Conservation (phyloP, 2,888 invertebrate species). For the Ornithoptera alexandrae region DNA sequence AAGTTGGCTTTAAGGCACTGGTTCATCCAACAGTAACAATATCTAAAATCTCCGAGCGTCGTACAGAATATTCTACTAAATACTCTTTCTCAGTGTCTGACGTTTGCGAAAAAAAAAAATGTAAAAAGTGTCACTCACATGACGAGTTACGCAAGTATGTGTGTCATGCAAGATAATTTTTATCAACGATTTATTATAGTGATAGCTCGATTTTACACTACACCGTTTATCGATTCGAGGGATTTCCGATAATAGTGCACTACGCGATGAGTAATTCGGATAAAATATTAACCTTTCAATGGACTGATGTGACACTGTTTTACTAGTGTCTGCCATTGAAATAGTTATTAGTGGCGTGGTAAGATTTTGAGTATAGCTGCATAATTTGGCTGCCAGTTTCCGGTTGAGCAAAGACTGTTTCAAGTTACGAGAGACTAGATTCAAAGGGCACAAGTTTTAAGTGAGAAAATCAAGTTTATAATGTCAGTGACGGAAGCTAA, state of each 20-base stretch:
- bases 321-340: conserved; percentile 7
- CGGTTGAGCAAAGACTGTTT: neutral
- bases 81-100: conserved; percentile 29
- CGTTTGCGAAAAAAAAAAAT: conserved; percentile 29
- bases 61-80: conserved; percentile 28
- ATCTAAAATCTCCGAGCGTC: neutral
- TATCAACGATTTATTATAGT: conserved; percentile 31
- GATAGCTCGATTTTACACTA: conserved; percentile 17
- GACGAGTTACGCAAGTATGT: conserved; percentile 30
- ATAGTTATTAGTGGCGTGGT: conserved; percentile 14
- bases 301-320: conserved; percentile 12
- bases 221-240: conserved; percentile 11
- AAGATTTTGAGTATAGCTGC: conserved; percentile 6
- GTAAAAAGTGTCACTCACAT: conserved; percentile 22
- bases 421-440: neutral
- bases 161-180: conserved; percentile 31
- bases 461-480: conserved; percentile 10
- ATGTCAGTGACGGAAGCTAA: conserved; percentile 4
- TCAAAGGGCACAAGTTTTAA: conserved; percentile 17
- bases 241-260: conserved; percentile 22
- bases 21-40: neutral
- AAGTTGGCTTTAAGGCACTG: neutral
- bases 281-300: conserved; percentile 9
- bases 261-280: conserved; percentile 15
- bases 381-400: conserved; percentile 9